Conservation (phyloP, 1,140 invertebrate species). For the Drosophila melanica region DNA sequence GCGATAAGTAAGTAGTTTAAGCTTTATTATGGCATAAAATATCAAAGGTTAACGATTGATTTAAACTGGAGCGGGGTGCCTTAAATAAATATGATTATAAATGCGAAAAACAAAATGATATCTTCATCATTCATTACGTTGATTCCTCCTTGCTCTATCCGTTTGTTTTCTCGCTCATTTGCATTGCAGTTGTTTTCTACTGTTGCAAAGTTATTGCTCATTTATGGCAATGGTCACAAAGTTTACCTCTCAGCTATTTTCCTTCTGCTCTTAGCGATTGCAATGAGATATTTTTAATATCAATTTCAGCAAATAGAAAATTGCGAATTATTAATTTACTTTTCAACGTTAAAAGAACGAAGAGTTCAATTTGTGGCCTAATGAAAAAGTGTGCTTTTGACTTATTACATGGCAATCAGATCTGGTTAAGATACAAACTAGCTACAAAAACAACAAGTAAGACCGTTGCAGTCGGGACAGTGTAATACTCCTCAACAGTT, state of each 20-base stretch:
- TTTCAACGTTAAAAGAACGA: background rate
- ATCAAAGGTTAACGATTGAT: background rate
- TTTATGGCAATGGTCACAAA: conserved; percentile 41
- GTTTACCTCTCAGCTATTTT: conserved; percentile 20
- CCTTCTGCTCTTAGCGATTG: conserved; percentile 8
- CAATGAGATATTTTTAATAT: conserved; percentile 56
- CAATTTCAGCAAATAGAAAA: conserved; percentile 49
- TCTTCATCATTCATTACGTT: conserved; percentile 25
- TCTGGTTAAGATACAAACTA: too few species aligned
- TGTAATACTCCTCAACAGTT: too few species aligned
- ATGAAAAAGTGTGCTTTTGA: too few species aligned
- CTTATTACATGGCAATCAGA: too few species aligned
- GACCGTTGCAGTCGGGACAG: too few species aligned
- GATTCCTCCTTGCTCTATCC: conserved; percentile 18
- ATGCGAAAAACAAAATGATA: conserved; percentile 23
- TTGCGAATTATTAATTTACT: background rate
- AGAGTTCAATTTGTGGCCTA: background rate
- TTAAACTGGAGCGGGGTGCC: too few species aligned
- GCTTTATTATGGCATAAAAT: conserved; percentile 10
- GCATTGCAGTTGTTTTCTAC: background rate
- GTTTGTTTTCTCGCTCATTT: conserved; percentile 31
- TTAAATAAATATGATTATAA: conserved; percentile 10
- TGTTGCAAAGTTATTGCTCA: conserved; percentile 51
- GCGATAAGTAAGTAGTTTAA: conserved; percentile 17
- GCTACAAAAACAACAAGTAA: too few species aligned